Conservation (phyloP, 2,113 vertebrate species). For the Naja naja region DNA sequence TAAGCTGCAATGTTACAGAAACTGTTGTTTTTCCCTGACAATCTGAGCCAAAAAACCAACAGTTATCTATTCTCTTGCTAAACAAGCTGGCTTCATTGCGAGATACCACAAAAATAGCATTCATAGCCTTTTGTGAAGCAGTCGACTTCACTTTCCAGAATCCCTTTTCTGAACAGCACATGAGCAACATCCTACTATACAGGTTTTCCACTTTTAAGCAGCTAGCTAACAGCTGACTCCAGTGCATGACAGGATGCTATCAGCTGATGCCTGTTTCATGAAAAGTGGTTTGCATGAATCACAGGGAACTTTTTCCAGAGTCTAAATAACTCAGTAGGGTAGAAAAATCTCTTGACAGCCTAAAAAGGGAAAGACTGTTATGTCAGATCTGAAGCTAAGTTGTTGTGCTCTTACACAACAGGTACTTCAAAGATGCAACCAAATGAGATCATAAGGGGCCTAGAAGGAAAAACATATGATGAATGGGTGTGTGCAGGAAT, state of each 20-base stretch:
- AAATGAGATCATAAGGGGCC: neutral
- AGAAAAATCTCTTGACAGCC: neutral
- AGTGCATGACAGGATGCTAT: neutral
- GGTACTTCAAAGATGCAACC: neutral
- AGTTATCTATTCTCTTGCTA: neutral
- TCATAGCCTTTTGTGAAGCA: neutral
- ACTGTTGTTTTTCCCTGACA: neutral
- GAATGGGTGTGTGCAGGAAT: neutral
- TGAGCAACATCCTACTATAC: neutral
- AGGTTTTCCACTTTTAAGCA: conserved; percentile 1
- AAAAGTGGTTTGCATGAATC: neutral
- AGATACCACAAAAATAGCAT: neutral
- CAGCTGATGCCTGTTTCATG: neutral
- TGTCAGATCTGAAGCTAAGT: neutral
- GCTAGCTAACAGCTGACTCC: neutral
- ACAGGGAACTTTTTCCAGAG: neutral
- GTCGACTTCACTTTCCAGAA: neutral
- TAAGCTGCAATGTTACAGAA: neutral
- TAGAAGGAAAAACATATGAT: neutral
- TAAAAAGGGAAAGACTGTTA: neutral
- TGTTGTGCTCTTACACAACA: neutral
- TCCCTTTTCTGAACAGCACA: neutral
- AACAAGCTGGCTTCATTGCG: neutral
- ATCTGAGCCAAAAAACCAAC: neutral
- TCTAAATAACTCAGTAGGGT: neutral